These are phyloP conservation scores for Falco biarmicus DNA, from an alignment of 2,797 vertebrate species.

Conservation along the genomic window DNA sequence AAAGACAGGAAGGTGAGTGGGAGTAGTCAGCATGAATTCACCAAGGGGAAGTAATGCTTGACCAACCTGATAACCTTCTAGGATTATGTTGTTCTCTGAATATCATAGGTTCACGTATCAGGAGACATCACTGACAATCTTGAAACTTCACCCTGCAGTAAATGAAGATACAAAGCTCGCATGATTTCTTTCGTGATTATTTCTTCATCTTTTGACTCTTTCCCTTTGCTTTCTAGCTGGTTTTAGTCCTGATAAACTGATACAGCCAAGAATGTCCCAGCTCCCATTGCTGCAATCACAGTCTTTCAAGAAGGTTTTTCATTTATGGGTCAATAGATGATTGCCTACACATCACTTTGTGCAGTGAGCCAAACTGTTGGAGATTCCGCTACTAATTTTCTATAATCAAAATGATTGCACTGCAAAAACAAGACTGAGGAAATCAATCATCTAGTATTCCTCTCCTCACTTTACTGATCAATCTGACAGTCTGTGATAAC, in stretches of 20 bases:
- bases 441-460: background rate
- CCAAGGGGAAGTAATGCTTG: background rate
- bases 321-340: background rate
- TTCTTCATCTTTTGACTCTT: background rate
- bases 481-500: background rate
- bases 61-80: background rate
- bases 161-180: fast-evolving
- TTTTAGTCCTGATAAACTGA: background rate
- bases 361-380: background rate
- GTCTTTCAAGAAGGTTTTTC: background rate
- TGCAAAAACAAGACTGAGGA: background rate
- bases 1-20: background rate
- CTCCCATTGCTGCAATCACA: background rate
- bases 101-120: background rate
- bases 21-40: background rate
- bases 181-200: background rate
- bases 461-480: background rate
- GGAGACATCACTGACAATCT: background rate
- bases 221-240: background rate
- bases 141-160: background rate
- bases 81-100: background rate
- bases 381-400: background rate
- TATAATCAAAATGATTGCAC: background rate
- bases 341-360: background rate
- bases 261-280: background rate